Evolutionary conservation across 2,888 invertebrate species (phyloP).

Genomic region (Xestobium rufovillosum): DNA sequence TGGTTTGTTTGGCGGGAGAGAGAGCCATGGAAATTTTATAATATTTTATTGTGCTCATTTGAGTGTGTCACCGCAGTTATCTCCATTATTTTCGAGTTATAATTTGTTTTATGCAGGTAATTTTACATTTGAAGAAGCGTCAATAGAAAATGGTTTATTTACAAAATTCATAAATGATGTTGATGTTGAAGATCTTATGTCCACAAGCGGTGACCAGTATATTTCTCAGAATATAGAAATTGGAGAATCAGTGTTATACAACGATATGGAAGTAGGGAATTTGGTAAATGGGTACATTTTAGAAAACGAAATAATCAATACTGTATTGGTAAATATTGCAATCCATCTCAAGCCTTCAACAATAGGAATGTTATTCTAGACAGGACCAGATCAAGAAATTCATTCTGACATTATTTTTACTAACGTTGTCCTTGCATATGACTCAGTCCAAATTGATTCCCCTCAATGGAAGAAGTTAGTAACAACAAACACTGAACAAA

Average conservation of each 20-base stretch:
- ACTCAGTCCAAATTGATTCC: constrained; percentile 31
- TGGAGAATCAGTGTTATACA: constrained; percentile 32
- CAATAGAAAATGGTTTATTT: constrained; percentile 40
- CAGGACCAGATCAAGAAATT: constrained; percentile 38
- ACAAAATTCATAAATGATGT: constrained; percentile 44
- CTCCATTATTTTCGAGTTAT: too few relatives aligned
- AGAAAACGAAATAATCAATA: constrained; percentile 43
- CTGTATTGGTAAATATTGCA: constrained; percentile 45
- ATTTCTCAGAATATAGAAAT: constrained; percentile 39
- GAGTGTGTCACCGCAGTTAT: too few relatives aligned
- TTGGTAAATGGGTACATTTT: constrained; percentile 44
- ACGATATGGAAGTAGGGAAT: constrained; percentile 32
- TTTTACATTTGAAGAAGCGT: constrained; percentile 40
- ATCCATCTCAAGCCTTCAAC: constrained; percentile 1
- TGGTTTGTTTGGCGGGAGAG: too few relatives aligned
- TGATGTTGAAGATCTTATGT: constrained; percentile 42
- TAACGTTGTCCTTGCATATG: constrained; percentile 35
- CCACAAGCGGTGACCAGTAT: constrained; percentile 43
- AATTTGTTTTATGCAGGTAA: too few relatives aligned
- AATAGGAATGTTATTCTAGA: too few relatives aligned
- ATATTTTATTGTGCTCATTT: too few relatives aligned
- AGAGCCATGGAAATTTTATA: too few relatives aligned
- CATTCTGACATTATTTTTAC: constrained; percentile 39
- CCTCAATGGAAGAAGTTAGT: constrained; percentile 38
- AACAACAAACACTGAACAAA: constrained; percentile 38